These are phyloP conservation scores for Hylia prasina DNA, from an alignment of 2,113 vertebrate genomes.

Conservation along the genomic window DNA sequence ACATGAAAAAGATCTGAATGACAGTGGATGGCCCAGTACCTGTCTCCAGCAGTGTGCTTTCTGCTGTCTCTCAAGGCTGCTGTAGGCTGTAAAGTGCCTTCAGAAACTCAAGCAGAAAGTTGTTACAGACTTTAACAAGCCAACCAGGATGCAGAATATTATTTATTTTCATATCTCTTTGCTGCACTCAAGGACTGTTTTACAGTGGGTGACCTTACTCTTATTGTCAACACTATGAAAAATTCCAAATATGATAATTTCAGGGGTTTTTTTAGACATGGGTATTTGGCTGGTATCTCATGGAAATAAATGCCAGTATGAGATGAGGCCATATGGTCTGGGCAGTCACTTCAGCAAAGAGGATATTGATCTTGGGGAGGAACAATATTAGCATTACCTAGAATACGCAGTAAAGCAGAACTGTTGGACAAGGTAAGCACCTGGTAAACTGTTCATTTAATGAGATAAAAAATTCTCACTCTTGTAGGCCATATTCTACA, in stretches of 20 bases:
- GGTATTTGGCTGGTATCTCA: neutral
- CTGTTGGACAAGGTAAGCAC: neutral
- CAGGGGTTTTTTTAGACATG: neutral
- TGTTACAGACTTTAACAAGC: neutral
- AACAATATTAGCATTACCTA: neutral
- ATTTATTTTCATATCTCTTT: constrained; percentile 20
- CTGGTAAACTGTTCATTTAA: neutral
- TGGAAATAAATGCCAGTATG: neutral
- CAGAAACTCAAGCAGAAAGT: neutral
- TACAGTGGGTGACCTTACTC: neutral
- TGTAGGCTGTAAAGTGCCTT: neutral
- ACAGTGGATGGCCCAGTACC: neutral
- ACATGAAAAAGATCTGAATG: neutral
- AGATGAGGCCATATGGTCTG: neutral
- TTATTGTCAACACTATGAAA: neutral
- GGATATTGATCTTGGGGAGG: neutral
- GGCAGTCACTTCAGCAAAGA: neutral
- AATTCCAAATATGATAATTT: neutral
- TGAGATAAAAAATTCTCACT: neutral
- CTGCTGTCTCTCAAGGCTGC: neutral
- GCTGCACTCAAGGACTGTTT: neutral
- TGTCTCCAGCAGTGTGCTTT: neutral
- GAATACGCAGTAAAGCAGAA: neutral
- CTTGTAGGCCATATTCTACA: neutral
- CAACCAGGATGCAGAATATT: neutral